These are phyloP conservation scores for Istiophorus platypterus DNA, from an alignment of 2,113 vertebrate genomes.

Conservation along the genomic window DNA sequence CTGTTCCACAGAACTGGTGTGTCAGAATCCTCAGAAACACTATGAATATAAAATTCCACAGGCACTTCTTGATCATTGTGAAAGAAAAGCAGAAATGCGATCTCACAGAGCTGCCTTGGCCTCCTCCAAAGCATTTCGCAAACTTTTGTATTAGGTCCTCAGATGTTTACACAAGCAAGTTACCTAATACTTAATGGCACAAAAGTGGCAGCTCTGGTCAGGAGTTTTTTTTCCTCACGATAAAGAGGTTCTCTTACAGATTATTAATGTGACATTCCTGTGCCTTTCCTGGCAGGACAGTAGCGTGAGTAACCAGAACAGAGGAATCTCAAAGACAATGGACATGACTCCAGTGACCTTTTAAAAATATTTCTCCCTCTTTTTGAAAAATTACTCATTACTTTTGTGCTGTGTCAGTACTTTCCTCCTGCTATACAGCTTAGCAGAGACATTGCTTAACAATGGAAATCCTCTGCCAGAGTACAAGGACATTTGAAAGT, in stretches of 20 bases:
- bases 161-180: constrained; percentile 10
- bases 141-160: not conserved
- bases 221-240: not conserved
- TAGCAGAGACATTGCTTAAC: not conserved
- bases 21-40: not conserved
- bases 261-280: not conserved
- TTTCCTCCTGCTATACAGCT: not conserved
- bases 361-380: not conserved
- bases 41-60: too few species aligned
- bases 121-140: not conserved
- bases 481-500: not conserved
- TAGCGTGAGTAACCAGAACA: not conserved
- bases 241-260: not conserved
- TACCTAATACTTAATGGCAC: not conserved
- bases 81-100: not conserved
- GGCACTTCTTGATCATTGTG: not conserved
- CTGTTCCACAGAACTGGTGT: not conserved
- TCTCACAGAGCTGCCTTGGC: not conserved
- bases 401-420: not conserved
- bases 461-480: not conserved
- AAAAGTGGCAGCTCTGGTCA: not conserved
- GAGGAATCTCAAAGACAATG: not conserved
- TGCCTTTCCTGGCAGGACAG: not conserved
- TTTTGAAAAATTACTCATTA: not conserved
- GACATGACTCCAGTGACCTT: not conserved